These are phyloP conservation scores for Griposia aprilina DNA, from an alignment of 2,888 invertebrate species.

Conservation along the genomic window DNA sequence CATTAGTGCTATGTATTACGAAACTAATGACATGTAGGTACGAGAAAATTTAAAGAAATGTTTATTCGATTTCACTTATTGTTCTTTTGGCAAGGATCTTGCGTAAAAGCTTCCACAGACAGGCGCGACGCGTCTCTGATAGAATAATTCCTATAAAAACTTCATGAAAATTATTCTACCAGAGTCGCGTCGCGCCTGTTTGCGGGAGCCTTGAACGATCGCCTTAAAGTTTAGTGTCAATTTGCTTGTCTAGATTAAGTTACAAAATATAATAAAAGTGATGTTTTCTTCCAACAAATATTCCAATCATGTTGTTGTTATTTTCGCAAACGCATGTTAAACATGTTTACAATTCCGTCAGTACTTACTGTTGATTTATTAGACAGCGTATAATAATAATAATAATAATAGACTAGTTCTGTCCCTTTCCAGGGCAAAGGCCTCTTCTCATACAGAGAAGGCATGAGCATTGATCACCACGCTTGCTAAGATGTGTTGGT, in stretches of 20 bases:
- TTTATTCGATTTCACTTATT: slow-evolving; percentile 54
- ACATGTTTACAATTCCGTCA: neutral
- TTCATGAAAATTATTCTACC: neutral
- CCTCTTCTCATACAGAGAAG: too few relatives aligned
- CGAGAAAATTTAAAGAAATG: slow-evolving; percentile 33
- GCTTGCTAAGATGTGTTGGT: too few relatives aligned
- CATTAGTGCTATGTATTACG: slow-evolving; percentile 55
- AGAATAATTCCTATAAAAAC: neutral
- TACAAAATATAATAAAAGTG: neutral
- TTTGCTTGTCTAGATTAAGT: slow-evolving; percentile 1
- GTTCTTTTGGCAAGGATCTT: slow-evolving; percentile 35
- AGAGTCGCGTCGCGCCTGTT: neutral
- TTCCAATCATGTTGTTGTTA: neutral
- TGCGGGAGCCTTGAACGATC: neutral
- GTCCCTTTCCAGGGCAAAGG: too few relatives aligned
- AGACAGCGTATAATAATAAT: too few relatives aligned
- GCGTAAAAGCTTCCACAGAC: neutral
- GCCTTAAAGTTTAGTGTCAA: slow-evolving; percentile 2
- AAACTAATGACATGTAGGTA: slow-evolving; percentile 33
- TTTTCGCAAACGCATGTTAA: neutral
- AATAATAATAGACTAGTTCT: too few relatives aligned
- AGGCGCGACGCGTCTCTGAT: too few relatives aligned
- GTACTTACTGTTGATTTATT: neutral
- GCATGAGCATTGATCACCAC: too few relatives aligned
- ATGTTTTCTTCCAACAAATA: neutral